Conservation (phyloP, 2,113 vertebrate genomes). For the Cyprinodon tularosa region DNA sequence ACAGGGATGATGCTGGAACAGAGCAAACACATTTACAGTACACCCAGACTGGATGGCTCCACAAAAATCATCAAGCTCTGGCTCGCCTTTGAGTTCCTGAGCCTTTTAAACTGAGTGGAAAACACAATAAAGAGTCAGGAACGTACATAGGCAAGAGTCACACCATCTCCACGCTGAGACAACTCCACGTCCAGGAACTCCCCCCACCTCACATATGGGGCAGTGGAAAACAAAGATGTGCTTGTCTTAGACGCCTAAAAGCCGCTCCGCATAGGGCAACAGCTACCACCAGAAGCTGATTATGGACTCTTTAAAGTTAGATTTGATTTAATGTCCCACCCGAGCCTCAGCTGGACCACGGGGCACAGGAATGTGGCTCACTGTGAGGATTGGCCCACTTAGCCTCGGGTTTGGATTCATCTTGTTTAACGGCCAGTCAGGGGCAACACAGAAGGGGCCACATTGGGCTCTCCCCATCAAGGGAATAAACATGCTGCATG, state of each 20-base stretch:
- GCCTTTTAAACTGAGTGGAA: slow-evolving; percentile 54
- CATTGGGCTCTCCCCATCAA: slow-evolving; percentile 42
- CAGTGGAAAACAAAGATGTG: slow-evolving; percentile 71
- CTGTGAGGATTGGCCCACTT: slow-evolving; percentile 48
- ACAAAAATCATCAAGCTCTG: slow-evolving; percentile 45
- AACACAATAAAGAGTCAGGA: slow-evolving; percentile 38
- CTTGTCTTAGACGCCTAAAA: slow-evolving; percentile 65
- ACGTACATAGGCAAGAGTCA: slow-evolving; percentile 33
- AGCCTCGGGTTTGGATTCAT: slow-evolving; percentile 54
- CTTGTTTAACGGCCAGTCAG: slow-evolving; percentile 43
- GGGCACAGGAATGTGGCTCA: slow-evolving; percentile 69
- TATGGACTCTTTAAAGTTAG: slow-evolving; percentile 77
- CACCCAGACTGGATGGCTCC: slow-evolving; percentile 56
- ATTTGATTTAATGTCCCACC: slow-evolving; percentile 77
- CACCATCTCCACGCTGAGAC: slow-evolving; percentile 51
- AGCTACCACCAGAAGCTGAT: slow-evolving; percentile 73
- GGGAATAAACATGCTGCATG: slow-evolving; percentile 51
- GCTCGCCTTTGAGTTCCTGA: slow-evolving; percentile 42
- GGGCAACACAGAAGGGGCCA: slow-evolving; percentile 46
- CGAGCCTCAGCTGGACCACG: slow-evolving; percentile 64
- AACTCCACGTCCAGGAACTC: slow-evolving; percentile 46
- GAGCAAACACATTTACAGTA: slow-evolving; percentile 64
- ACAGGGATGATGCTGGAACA: slow-evolving; percentile 24
- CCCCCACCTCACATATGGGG: slow-evolving; percentile 9
- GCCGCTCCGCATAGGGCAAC: slow-evolving; percentile 55